A percentile compares a stretch with the other conserved stretches of the same genome.
These are phyloP conservation scores for Laodelphax striatellus DNA, from an alignment of 1,140 invertebrate species.

Conservation along the genomic window DNA sequence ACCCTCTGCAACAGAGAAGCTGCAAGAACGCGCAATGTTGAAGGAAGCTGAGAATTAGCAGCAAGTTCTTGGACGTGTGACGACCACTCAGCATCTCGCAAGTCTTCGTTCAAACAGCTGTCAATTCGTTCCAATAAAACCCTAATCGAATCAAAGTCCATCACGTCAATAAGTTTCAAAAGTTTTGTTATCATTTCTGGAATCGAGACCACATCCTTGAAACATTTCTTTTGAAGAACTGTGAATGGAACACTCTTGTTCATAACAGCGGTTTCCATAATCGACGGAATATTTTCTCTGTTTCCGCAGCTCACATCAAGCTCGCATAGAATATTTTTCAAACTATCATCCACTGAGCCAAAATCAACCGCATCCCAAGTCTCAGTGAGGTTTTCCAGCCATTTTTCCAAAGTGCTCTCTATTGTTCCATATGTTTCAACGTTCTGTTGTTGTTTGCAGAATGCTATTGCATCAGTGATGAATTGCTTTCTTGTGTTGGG, in stretches of 20 bases:
- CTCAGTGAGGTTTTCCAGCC: too few species aligned
- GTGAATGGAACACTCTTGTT: neutral
- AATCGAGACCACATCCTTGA: neutral
- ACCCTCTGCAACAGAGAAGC: neutral
- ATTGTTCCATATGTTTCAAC: neutral
- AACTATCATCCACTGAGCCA: neutral
- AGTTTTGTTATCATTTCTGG: neutral
- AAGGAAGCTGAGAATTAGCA: neutral
- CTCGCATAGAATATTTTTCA: neutral
- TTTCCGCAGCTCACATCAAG: neutral
- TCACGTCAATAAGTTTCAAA: neutral
- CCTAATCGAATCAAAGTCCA: neutral
- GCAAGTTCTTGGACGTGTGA: neutral
- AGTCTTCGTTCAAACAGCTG: neutral
- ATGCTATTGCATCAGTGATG: neutral
- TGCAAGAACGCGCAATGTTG: neutral
- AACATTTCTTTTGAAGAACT: neutral
- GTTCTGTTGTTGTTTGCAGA: neutral
- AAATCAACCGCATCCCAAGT: neutral
- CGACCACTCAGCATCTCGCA: neutral
- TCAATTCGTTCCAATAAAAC: neutral
- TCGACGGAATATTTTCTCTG: neutral
- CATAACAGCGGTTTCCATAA: neutral
- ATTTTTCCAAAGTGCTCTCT: too few species aligned
- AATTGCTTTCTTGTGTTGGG: neutral